Evolutionary conservation across 2,888 invertebrate genomes (phyloP).

Genomic region (Cactoblastis cactorum): DNA sequence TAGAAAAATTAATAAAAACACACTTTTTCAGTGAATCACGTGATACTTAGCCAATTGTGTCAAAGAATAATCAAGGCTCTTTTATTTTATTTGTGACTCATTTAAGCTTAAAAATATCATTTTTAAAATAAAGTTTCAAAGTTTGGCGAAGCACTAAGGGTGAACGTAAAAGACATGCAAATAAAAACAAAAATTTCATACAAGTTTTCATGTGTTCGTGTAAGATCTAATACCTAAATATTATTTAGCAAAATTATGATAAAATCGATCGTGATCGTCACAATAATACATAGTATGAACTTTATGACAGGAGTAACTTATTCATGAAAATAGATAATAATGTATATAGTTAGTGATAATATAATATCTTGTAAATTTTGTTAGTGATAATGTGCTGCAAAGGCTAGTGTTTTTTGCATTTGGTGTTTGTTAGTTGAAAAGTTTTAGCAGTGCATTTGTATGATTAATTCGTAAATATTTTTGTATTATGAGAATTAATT

Average conservation of each 20-base stretch:
- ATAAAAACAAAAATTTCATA: conserved; percentile 22
- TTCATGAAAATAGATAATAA: background rate
- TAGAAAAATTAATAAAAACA: no score
- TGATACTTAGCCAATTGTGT: no score
- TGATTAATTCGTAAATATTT: no score
- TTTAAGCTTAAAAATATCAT: no score
- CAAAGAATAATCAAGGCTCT: no score
- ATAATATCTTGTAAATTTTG: no score
- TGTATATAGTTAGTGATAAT: background rate
- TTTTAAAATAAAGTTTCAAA: background rate
- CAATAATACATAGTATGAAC: background rate
- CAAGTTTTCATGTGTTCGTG: background rate
- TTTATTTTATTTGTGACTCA: no score
- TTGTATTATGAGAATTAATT: no score
- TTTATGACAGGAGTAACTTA: background rate
- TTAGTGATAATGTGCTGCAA: background rate
- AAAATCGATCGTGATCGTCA: background rate
- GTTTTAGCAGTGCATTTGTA: background rate
- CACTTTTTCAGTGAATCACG: no score
- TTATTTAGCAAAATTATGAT: background rate
- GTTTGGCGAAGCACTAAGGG: background rate
- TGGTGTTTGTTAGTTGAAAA: background rate
- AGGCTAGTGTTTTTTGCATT: background rate
- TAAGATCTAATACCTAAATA: background rate
- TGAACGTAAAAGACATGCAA: conserved; percentile 37